Evolutionary conservation across 1,140 invertebrate species (phyloP).

Genomic region (Drosophila biarmipes): DNA sequence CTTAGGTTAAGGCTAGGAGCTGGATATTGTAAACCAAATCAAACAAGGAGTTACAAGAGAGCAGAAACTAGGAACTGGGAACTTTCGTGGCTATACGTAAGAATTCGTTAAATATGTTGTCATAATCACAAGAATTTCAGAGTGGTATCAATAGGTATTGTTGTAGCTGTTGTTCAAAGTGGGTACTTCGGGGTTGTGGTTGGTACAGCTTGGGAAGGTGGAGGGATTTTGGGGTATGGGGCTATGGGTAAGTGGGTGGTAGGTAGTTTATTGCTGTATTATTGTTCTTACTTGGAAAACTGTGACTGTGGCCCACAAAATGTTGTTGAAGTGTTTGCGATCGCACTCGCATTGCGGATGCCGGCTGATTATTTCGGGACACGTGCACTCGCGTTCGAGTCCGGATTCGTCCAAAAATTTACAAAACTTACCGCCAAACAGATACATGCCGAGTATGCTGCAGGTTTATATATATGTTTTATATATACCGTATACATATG

Average conservation of each 20-base stretch:
- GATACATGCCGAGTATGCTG: conserved; percentile 99
- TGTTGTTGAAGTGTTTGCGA: conserved; percentile 98
- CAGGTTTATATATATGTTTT: conserved; percentile 82
- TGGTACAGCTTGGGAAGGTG: conserved; percentile 3
- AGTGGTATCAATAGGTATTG: conserved; percentile 33
- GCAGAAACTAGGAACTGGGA: conserved; percentile 38
- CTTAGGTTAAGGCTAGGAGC: conserved; percentile 22
- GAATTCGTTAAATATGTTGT: conserved; percentile 44
- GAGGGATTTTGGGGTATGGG: background rate
- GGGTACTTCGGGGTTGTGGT: background rate
- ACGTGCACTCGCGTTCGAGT: conserved; percentile 94
- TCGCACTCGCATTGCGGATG: conserved; percentile 96
- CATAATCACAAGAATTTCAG: conserved; percentile 43
- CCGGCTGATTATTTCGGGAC: conserved; percentile 93
- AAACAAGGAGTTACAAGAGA: conserved; percentile 13
- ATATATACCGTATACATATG: conserved; percentile 68
- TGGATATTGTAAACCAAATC: conserved; percentile 16
- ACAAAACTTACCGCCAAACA: conserved; percentile 99
- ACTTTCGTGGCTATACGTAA: conserved; percentile 40
- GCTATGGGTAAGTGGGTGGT: background rate
- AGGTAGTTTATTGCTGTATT: conserved; percentile 51
- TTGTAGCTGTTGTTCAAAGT: conserved; percentile 39
- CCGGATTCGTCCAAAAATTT: conserved; percentile 95
- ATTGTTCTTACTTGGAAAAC: conserved; percentile 96
- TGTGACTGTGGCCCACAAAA: conserved; percentile 97